Base-by-base conservation (phyloP, 2,797 vertebrate species). In the Poeciliopsis gracilis region DNA sequence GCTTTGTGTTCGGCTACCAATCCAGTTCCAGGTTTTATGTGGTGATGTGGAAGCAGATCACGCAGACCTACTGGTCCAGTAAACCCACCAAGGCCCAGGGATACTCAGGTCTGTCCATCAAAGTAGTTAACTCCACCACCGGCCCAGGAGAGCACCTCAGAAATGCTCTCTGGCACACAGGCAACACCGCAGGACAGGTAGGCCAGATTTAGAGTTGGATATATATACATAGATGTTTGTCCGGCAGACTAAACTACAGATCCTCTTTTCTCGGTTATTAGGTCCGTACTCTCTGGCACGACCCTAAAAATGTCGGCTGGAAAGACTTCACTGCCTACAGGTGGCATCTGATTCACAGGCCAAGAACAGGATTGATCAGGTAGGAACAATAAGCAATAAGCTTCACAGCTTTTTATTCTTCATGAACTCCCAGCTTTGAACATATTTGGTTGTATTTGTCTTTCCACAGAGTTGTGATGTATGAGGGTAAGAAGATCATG, bases 11-110 rank as follows among this genome's bases (percentile, higher is more conserved):
- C 71, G 98, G 97, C 30, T 99, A 99, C 94, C 98, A 99, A 87
- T 99, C 98, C 77, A 99, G 98, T 88, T 98, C 97, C 87, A 97
- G 98, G 85, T 99, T 99, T 92, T 99, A 99, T 4, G 98, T 99
- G 12, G 98, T 99, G 76, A 99, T 99, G 98, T 99, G 98, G 98
- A 99, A 99, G 82, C 98, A 99, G 92, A 96, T 99, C 84, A 99
- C 98, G 0, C 98, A 99, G 90, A 97, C 98, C 25, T 99, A 99
- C 87, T 99, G 98, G 98, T 97, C 97, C 69, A 95, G 95, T 74
- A 96, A 97, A 78, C 98, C 98, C 83, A 99, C 98, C 16, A 97
- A 96, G 92, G 98, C 98, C 85, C 98, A 99, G 91, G 98, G 98
- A 49, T 99, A 99, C 90, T 98, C 98, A 0, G 98, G 98, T 77